phyloP scores from a whole-genome alignment of 2,888 invertebrate genomes.

The Drosophila koepferae region DNA sequence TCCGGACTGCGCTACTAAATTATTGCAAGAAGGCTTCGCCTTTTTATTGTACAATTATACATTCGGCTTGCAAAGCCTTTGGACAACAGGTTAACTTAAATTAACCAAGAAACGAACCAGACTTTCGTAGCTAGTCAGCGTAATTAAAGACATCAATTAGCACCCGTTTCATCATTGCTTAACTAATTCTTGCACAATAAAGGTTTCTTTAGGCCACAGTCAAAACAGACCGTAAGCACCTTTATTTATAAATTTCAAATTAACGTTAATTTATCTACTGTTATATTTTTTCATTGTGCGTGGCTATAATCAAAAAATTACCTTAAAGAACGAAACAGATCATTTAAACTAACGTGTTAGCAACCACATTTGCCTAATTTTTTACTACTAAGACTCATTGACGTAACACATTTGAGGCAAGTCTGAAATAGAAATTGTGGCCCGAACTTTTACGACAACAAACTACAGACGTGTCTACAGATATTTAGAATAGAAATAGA shows the following conservation, averaged over 20 bases:
- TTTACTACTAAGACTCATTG: conserved; percentile 27
- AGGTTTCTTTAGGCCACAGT: neutral
- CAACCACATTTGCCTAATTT: conserved; percentile 25
- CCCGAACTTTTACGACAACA: conserved; percentile 34
- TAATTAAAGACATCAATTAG: neutral
- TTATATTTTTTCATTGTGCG: neutral
- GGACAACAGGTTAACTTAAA: neutral
- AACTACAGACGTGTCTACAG: conserved; percentile 62
- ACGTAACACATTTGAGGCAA: conserved; percentile 51
- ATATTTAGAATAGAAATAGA: conserved; percentile 13
- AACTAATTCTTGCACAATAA: neutral
- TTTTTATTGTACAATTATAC: neutral
- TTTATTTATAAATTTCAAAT: conserved; percentile 3
- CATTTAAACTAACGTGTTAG: conserved; percentile 13
- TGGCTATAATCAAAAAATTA: neutral
- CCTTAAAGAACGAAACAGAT: neutral
- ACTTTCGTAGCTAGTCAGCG: neutral
- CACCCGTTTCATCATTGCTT: neutral
- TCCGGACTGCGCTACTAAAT: neutral
- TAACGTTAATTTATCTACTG: neutral
- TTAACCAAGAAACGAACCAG: neutral
- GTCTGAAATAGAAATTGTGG: conserved; percentile 46
- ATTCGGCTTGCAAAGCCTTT: neutral
- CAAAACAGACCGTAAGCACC: neutral
- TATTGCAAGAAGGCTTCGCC: neutral